Conservation (phyloP, 2,888 invertebrate species). For the Sphinx pinastri region DNA sequence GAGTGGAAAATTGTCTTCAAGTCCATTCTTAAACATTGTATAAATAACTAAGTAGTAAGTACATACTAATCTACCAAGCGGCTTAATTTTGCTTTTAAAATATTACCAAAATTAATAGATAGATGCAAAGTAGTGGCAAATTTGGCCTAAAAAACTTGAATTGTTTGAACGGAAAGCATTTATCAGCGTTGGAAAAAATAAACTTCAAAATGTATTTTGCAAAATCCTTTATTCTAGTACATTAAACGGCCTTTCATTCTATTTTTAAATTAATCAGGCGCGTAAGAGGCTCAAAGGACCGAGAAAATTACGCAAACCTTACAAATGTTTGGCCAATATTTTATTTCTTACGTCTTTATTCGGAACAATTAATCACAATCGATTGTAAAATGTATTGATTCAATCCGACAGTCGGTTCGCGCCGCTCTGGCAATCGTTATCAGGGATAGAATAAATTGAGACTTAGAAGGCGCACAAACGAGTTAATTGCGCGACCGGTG, state of each 20-base stretch:
- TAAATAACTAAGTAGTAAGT: no score
- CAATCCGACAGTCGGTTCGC: constrained; percentile 6
- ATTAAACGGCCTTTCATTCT: no score
- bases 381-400: constrained; percentile 11
- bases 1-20: background rate
- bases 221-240: background rate
- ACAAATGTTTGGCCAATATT: constrained; percentile 1
- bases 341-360: background rate
- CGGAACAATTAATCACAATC: constrained; percentile 19
- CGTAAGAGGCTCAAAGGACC: background rate
- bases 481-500: constrained; percentile 1
- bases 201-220: background rate
- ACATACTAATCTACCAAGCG: no score
- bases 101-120: no score
- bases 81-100: no score
- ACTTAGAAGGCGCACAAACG: constrained; percentile 14
- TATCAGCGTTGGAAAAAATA: no score
- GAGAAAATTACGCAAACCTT: background rate
- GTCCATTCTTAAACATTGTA: no score
- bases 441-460: constrained; percentile 10
- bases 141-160: no score
- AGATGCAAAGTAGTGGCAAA: no score
- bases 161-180: no score
- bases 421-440: constrained; percentile 3
- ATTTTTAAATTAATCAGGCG: no score